Evolutionary conservation across 2,888 invertebrate genomes (phyloP), one percentile per base, ranked within the genome.

Genomic region (Balanococcus diminutus): DNA sequence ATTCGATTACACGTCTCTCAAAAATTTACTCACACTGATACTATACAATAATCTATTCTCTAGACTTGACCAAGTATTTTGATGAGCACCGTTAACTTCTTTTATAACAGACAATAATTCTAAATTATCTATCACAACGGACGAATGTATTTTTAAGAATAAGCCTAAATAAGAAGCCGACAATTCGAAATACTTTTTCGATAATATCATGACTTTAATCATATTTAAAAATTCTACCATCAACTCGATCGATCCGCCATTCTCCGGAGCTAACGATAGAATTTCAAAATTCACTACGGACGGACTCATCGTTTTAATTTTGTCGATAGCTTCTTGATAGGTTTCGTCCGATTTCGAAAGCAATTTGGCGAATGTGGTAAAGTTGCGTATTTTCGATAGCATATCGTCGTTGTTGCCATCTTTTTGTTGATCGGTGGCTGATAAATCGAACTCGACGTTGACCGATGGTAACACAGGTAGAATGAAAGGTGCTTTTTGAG

Each of bases 401-500:
- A 87, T 0, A 28, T 61, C 19, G 22, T 72, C 81, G 0, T 81
- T 36, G 39, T n/a, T 31, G 31, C 75, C 61, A 2, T 61, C 9
- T 75, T 87, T 86, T 86, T 88, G 28, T 91, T 91, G 39, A 0
- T 89, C 88, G 1, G 90, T 89, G 28, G 89, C 88, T 19, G 89
- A 51, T 2, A 95, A 89, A 89, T 95, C 96, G 90, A 98, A 98
- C 89, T 94, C 94, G 6, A 96, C 90, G 88, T 95, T 94, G 22
- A 97, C 91, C 0, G 96, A 95, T 0, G 96, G 93, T 86, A 98
- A 92, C 0, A 98, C 98, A 0, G 98, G 98, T 83, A 99, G 91
- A 90, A 99, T 99, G 91, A 99, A 99, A 0, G 99, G 99, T 0
- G 98, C 98, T 0, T 94, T 93, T 90, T 96, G 96, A 0, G 96